phyloP scores from a whole-genome alignment of 2,888 invertebrate genomes.

The Scaeva pyrastri region DNA sequence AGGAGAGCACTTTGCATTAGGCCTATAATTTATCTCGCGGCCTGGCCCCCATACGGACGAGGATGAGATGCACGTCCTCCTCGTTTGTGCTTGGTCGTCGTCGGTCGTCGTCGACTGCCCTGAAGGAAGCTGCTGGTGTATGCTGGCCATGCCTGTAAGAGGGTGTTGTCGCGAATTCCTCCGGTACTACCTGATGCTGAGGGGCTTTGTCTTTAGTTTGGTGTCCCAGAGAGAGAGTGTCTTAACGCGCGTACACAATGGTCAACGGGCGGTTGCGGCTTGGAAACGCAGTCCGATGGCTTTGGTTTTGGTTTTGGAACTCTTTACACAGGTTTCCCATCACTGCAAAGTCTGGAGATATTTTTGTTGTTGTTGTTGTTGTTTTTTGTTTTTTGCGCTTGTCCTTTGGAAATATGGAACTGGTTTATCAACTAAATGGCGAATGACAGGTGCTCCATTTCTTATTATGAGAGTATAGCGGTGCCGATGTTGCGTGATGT shows the following conservation, averaged over 20 bases:
- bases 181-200: constrained; percentile 13
- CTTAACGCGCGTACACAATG: constrained; percentile 54
- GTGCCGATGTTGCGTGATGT: constrained; percentile 31
- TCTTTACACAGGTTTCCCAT: constrained; percentile 22
- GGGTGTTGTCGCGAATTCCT: constrained; percentile 59
- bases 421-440: constrained; percentile 72
- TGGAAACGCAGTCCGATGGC: constrained; percentile 42
- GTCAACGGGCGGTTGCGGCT: too few relatives aligned
- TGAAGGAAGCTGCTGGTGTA: constrained; percentile 51
- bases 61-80: background rate
- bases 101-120: background rate
- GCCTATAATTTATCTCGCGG: constrained; percentile 83
- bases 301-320: constrained; percentile 51
- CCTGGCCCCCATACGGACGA: constrained; percentile 34
- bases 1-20: constrained; percentile 84
- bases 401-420: constrained; percentile 61
- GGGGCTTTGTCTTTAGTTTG: constrained; percentile 43
- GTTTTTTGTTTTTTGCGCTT: constrained; percentile 30
- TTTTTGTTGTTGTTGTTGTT: constrained; percentile 8
- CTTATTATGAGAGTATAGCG: constrained; percentile 58
- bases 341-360: constrained; percentile 18
- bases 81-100: background rate
- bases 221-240: constrained; percentile 20
- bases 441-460: constrained; percentile 75
- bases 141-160: constrained; percentile 41